Evolutionary conservation across 2,888 invertebrate species (phyloP), one percentile per base, ranked within the genome.

Genomic region (Rotaria sp.): DNA sequence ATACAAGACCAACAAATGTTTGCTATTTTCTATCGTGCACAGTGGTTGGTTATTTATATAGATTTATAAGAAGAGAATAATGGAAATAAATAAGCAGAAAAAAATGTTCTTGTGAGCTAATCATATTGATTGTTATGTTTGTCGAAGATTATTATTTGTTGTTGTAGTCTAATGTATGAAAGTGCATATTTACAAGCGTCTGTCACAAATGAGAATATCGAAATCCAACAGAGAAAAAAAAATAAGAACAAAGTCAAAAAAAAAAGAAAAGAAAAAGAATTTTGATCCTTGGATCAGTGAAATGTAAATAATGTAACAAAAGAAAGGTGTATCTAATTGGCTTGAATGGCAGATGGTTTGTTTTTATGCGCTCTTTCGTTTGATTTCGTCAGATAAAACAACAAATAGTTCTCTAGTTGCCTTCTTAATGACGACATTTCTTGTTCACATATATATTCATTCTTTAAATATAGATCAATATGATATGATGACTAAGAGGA

Each of bases 301-400:
- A 80, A 80, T 45, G 80, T 80, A 80, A 80, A 80, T 80, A 80
- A 80, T 80, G 80, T 80, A 80, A 80, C 80, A 80, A 80, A 80
- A 80, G 80, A 80, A 80, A 80, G 80, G 45, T 80, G 80, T 80
- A 80, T 80, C 80, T 80, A 80, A 80, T 80, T 80, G 80, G 80
- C 80, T 80, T 80, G 38, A 13, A n/a, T 75, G 15, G 80, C 80
- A 80, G 80, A 80, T 80, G 80, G 80, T 80, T 80, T 13, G 67
- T 67, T 67, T 35, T 2, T 67, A 7, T n/a, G 80, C 80, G 80
- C 45, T 80, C 45, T 45, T 80, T 80, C 80, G 80, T 80, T 80
- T 80, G 80, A 80, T 80, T 80, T 80, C 45, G 41, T 80, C 80
- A 45, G 80, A 80, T 80, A 41, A 5, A 80, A 80, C 45, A 80